Base-by-base conservation (phyloP, 2,113 vertebrate genomes). In the Empidonax traillii region DNA sequence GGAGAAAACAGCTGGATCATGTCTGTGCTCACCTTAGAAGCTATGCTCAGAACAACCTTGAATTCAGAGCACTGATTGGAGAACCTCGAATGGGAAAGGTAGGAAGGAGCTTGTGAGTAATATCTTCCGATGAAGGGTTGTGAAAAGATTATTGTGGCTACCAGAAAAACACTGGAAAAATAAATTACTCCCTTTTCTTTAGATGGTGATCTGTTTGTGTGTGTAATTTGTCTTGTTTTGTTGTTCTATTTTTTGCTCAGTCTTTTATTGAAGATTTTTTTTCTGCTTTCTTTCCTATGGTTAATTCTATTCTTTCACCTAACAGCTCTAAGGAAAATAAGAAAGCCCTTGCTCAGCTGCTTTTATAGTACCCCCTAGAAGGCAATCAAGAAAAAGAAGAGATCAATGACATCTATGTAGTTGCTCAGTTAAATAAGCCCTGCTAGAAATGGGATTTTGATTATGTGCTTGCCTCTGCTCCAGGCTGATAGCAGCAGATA, bases 1-100 rank as follows among this genome's bases (percentile, higher is more conserved):
- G 99, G 99, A 98, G 99, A 94, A 99, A 98, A 94, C 99, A 99
- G 94, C 30, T 99, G 97, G 99, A 99, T 97, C 99, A 99, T 6
- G 90, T 99, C 41, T 99, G 99, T 18, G 98, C 99, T 67, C 99
- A 99, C 93, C 97, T 99, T 76, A 98, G 99, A 75, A 98, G 98
- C 93, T 99, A 99, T 23, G 94, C 99, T 47, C 99, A 99, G 96
- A 99, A 99, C 97, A 98, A 99, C 73, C 86, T 97, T 73, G 97
- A 99, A 91, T 99, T 99, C 97, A 98, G 99, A 85, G 94, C 98
- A 15, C 96, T 99, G 94, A 97, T 99, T 82, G 99, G 98, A 94
- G 99, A 99, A 61, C 99, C 99, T 77, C 98, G 98, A 28, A 98
- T 99, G 98, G 99, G 99, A 96, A 99, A 98, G 98, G 99, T 99